Evolutionary conservation across 1,140 invertebrate species (phyloP).

Genomic region (Eupristina koningsbergeri): DNA sequence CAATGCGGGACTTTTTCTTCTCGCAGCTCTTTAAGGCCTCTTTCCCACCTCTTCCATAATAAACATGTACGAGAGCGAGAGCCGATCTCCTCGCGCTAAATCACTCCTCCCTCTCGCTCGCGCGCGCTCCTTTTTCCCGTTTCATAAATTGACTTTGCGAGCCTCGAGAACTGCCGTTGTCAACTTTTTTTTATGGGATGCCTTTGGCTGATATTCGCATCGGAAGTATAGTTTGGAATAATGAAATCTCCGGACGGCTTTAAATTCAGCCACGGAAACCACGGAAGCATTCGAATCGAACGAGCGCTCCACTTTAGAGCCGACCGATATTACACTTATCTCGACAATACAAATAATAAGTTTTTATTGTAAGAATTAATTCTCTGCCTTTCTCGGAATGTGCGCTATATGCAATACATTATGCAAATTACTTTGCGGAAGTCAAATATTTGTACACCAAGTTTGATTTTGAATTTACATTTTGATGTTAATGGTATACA

Average conservation of each 20-base stretch:
- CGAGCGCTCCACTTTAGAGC: not conserved
- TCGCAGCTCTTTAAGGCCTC: slow-evolving; percentile 36
- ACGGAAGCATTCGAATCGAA: not conserved
- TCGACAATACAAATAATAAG: slow-evolving; percentile 20
- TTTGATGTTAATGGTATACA: slow-evolving; percentile 18
- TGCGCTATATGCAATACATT: not conserved
- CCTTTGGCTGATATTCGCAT: slow-evolving; percentile 23
- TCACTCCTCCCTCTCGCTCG: not conserved
- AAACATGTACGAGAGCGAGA: slow-evolving; percentile 2
- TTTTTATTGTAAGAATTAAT: slow-evolving; percentile 19
- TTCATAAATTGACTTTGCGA: slow-evolving; percentile 40
- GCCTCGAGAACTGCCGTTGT: slow-evolving; percentile 9
- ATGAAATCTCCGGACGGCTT: slow-evolving; percentile 10
- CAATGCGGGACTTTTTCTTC: slow-evolving; percentile 28
- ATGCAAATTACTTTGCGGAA: slow-evolving; percentile 17
- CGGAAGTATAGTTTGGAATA: slow-evolving; percentile 12
- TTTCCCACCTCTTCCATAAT: slow-evolving; percentile 25
- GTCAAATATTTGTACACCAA: slow-evolving; percentile 19
- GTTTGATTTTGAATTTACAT: slow-evolving; percentile 34
- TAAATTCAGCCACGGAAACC: not conserved
- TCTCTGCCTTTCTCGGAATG: not conserved
- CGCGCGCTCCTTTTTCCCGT: not conserved
- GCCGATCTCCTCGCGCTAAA: slow-evolving; percentile 21
- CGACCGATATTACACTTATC: not conserved
- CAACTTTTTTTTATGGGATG: slow-evolving; percentile 38